These are phyloP conservation scores for Rhinolophus ferrumequinum DNA, from an alignment of 2,113 vertebrate genomes.

Conservation along the genomic window DNA sequence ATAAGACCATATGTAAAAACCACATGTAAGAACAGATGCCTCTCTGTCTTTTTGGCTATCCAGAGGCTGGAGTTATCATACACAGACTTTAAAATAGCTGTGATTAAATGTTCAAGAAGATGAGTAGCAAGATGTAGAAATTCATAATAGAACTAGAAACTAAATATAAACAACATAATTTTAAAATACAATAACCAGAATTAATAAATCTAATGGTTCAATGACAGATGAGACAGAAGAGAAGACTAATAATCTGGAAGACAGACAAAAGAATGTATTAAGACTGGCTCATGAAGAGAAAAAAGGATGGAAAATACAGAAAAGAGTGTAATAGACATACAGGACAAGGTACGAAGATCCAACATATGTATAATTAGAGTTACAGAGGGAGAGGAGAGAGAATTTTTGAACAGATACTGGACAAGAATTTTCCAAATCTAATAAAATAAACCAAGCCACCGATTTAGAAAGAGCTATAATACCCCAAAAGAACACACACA, in stretches of 20 bases:
- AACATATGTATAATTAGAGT: rapidly evolving
- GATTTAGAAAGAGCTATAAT: background rate
- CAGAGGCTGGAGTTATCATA: background rate
- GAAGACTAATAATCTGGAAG: background rate
- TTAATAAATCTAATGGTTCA: background rate
- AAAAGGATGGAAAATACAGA: background rate
- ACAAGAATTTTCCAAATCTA: background rate
- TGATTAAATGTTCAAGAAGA: background rate
- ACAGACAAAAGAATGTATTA: background rate
- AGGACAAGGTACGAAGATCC: background rate
- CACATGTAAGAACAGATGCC: rapidly evolving
- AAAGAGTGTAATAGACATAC: rapidly evolving
- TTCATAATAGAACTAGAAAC: background rate
- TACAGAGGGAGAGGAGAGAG: background rate
- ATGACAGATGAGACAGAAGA: background rate
- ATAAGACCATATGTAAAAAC: background rate
- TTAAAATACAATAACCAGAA: background rate
- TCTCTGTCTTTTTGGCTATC: no score
- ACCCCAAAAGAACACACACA: background rate
- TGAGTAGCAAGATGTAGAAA: background rate
- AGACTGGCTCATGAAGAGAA: background rate
- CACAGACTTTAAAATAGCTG: background rate
- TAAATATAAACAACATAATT: background rate
- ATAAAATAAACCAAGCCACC: background rate
- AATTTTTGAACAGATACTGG: background rate